Evolutionary conservation across 2,888 invertebrate species (phyloP).

Genomic region (Dendrolimus pini): DNA sequence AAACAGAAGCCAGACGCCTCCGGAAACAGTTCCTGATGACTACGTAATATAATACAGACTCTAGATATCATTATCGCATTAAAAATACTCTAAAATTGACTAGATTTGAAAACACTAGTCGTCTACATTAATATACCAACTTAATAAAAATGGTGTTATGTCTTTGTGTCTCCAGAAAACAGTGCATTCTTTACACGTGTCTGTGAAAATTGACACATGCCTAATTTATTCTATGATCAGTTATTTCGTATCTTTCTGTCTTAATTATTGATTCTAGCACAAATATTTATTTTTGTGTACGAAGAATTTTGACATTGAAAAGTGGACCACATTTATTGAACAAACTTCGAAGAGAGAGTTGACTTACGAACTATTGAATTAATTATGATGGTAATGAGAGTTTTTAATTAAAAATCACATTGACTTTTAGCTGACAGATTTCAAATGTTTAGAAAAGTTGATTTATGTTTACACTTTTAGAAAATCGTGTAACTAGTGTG

Average conservation of each 20-base stretch:
- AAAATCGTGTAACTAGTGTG: no score
- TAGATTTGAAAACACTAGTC: neutral
- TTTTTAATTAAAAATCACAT: neutral
- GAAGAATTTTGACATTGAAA: conserved; percentile 32
- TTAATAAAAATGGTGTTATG: neutral
- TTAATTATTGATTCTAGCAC: conserved; percentile 57
- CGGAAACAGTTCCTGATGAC: no score
- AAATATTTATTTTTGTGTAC: conserved; percentile 51
- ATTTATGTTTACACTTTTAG: no score
- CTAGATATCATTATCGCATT: no score
- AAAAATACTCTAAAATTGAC: no score
- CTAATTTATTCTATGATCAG: conserved; percentile 67
- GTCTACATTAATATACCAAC: neutral
- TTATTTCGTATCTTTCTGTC: conserved; percentile 41
- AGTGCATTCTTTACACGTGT: conserved; percentile 51
- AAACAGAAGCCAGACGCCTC: no score
- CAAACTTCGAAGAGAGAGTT: neutral
- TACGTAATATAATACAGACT: no score
- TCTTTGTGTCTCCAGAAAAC: conserved; percentile 32
- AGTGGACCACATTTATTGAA: neutral
- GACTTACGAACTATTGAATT: neutral
- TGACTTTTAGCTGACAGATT: no score
- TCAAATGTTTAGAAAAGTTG: no score
- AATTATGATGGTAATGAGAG: neutral
- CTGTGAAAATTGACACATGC: conserved; percentile 57